These are phyloP conservation scores for Scaptomyza flava DNA, from an alignment of 2,888 invertebrate genomes.

Conservation along the genomic window DNA sequence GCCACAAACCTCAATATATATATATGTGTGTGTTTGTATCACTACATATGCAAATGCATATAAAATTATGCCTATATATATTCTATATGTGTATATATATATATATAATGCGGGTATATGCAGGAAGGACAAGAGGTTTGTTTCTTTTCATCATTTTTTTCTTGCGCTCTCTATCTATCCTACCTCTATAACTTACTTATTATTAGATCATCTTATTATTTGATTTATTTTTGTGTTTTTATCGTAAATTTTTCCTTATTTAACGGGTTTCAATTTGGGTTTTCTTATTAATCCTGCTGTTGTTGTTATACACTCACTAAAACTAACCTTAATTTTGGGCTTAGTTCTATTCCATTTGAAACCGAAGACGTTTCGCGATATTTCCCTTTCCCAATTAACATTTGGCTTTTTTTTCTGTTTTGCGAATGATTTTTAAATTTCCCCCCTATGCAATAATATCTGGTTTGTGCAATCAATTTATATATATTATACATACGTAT, in stretches of 20 bases:
- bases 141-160: conserved; percentile 83
- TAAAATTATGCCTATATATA: conserved; percentile 24
- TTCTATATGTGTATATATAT: not conserved
- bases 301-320: conserved; percentile 15
- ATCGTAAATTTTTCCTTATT: not conserved
- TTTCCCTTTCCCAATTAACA: not conserved
- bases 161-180: conserved; percentile 18
- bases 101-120: conserved; percentile 50
- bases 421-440: not conserved
- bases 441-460: not conserved
- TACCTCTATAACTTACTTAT: not conserved
- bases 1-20: conserved; percentile 23
- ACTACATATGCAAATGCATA: conserved; percentile 8
- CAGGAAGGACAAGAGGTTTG: conserved; percentile 88
- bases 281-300: conserved; percentile 3
- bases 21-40: conserved; percentile 15
- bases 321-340: conserved; percentile 27
- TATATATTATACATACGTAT: conserved; percentile 5
- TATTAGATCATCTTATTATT: not conserved
- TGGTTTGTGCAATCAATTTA: conserved; percentile 16
- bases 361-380: not conserved
- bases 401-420: not conserved
- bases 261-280: not conserved
- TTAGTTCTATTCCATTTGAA: not conserved
- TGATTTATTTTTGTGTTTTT: not conserved